Evolutionary conservation across 2,888 invertebrate genomes (phyloP).

Genomic region (Cryptus armator): DNA sequence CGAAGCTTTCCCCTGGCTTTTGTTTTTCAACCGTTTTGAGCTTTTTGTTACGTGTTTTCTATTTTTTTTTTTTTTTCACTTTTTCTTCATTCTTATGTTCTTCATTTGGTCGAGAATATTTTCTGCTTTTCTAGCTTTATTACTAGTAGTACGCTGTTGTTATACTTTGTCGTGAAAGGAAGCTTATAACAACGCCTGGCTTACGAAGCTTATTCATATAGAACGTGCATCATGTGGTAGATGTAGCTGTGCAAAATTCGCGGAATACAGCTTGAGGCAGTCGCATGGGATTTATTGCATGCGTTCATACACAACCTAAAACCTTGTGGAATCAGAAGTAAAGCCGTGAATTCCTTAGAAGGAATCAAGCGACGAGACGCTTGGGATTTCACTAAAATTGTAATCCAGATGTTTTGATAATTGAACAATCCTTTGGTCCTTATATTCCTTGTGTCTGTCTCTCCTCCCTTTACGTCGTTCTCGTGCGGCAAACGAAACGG

Average conservation of each 20-base stretch:
- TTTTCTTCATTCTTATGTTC: slow-evolving; percentile 1
- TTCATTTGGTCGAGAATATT: neutral
- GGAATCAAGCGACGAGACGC: neutral
- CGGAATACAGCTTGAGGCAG: neutral
- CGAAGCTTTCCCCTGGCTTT: neutral
- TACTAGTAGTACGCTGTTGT: neutral
- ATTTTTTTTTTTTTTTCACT: neutral
- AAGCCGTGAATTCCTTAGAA: neutral
- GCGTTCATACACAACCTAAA: neutral
- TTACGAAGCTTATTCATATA: neutral
- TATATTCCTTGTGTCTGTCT: slow-evolving; percentile 20
- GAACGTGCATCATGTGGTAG: neutral
- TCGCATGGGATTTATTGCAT: neutral
- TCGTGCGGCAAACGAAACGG: slow-evolving; percentile 8
- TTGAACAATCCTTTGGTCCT: slow-evolving; percentile 24
- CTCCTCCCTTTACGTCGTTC: slow-evolving; percentile 3
- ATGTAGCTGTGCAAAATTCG: neutral
- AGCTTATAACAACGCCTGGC: neutral
- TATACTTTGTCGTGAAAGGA: slow-evolving; percentile 33
- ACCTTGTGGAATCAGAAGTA: neutral
- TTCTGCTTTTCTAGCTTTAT: slow-evolving; percentile 10
- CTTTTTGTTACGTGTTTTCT: neutral
- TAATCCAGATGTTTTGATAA: neutral
- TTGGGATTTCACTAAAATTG: neutral
- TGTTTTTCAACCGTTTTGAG: neutral